phyloP scores from a whole-genome alignment of 2,888 invertebrate species.

The Ophonus ardosiacus region DNA sequence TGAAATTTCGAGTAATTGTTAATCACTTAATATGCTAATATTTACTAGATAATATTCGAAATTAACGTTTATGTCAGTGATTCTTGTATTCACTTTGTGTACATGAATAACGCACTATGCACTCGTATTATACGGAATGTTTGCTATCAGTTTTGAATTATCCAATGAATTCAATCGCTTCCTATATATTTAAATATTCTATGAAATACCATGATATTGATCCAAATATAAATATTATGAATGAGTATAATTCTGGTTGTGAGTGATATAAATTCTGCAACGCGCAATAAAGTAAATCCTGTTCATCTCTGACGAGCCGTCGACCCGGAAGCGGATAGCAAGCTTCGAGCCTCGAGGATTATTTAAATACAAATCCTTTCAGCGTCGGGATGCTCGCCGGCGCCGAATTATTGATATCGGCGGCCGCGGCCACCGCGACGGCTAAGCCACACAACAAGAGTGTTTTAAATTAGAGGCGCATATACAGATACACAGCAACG shows the following conservation, averaged over 20 bases:
- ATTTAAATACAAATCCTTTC: slow-evolving; percentile 57
- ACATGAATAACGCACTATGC: too few species aligned
- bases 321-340: slow-evolving; percentile 29
- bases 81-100: too few species aligned
- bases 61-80: too few species aligned
- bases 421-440: neutral
- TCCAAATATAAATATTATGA: neutral
- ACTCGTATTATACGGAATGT: too few species aligned
- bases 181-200: too few species aligned
- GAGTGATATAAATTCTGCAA: neutral
- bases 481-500: neutral
- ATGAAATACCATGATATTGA: neutral
- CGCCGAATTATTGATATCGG: slow-evolving; percentile 56
- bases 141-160: too few species aligned
- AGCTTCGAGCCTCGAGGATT: slow-evolving; percentile 50
- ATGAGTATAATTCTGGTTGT: neutral
- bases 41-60: too few species aligned
- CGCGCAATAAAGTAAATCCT: slow-evolving; percentile 31
- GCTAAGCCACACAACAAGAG: neutral
- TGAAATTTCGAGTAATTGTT: too few species aligned
- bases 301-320: slow-evolving; percentile 22
- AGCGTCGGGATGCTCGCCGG: slow-evolving; percentile 12
- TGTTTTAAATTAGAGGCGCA: neutral
- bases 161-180: too few species aligned
- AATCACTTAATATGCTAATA: too few species aligned